Conservation (phyloP, 2,113 vertebrate species). For the Electrona antarctica region DNA sequence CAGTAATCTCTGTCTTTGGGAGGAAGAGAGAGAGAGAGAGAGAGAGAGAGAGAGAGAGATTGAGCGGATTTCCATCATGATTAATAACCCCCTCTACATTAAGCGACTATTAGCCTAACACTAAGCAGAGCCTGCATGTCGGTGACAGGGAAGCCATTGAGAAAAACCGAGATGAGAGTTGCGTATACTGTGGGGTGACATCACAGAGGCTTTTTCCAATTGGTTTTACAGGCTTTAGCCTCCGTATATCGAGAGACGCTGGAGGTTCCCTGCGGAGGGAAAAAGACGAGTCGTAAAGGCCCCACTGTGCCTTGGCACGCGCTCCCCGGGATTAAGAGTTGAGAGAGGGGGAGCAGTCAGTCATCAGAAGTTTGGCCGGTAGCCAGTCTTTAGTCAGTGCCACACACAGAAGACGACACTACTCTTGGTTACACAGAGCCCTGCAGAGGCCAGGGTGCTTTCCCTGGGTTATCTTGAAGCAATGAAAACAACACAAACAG, state of each 20-base stretch:
- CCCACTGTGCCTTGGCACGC: conserved; percentile 57
- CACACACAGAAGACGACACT: conserved; percentile 6
- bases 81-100: conserved; percentile 68
- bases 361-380: conserved; percentile 42
- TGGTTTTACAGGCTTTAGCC: conserved; percentile 28
- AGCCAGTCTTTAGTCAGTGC: conserved; percentile 40
- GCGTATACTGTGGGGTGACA: conserved; percentile 49
- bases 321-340: conserved; percentile 37
- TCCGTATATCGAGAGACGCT: conserved; percentile 11
- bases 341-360: conserved; percentile 31
- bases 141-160: conserved; percentile 55
- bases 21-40: conserved; percentile 23
- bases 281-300: conserved; percentile 38
- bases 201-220: conserved; percentile 37
- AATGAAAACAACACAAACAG: too few species aligned
- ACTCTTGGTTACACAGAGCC: background rate
- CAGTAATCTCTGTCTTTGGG: conserved; percentile 58
- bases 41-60: conserved; percentile 22
- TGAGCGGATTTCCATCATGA: conserved; percentile 63
- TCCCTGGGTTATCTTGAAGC: background rate
- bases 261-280: conserved; percentile 31
- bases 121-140: conserved; percentile 35
- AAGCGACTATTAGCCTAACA: conserved; percentile 60
- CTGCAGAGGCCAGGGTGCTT: background rate
- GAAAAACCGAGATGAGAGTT: conserved; percentile 39